Conservation (phyloP, 2,113 vertebrate species). For the Hystrix cristata region DNA sequence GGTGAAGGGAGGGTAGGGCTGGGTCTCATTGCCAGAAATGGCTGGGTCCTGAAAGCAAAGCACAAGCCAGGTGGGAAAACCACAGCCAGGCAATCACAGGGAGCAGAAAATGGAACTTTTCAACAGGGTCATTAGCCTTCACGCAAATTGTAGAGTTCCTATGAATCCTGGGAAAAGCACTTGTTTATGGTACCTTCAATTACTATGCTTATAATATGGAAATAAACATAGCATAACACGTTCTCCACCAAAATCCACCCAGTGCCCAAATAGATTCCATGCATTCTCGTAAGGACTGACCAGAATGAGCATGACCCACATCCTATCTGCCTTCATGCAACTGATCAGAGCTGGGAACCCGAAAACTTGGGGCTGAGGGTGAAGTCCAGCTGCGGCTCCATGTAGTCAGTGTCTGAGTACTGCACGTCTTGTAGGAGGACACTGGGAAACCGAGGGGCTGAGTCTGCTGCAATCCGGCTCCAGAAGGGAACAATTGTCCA, state of each 20-base stretch:
- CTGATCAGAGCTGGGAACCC: constrained; percentile 90
- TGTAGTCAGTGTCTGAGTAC: constrained; percentile 95
- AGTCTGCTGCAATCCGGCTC: fast-evolving
- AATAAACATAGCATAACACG: fast-evolving
- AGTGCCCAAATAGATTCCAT: neutral
- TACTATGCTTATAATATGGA: fast-evolving
- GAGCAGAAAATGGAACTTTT: neutral
- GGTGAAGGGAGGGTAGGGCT: constrained; percentile 88
- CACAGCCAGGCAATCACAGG: neutral
- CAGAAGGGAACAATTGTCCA: fast-evolving
- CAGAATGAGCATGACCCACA: constrained; percentile 96
- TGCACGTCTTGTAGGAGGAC: constrained; percentile 93
- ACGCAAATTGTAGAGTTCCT: neutral
- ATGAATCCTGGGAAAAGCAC: neutral
- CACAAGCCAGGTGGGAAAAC: neutral
- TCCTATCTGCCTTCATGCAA: constrained; percentile 90
- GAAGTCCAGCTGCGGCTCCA: constrained; percentile 96
- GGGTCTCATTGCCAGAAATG: constrained; percentile 95
- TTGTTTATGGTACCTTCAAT: neutral
- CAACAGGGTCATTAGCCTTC: neutral
- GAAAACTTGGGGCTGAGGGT: constrained; percentile 87
- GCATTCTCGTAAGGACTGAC: constrained; percentile 82
- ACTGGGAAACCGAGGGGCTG: neutral
- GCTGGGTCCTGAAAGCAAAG: constrained; percentile 92
- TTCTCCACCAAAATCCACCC: neutral